phyloP scores from a whole-genome alignment of 2,797 vertebrate genomes.

The Sebastes diploproa region DNA sequence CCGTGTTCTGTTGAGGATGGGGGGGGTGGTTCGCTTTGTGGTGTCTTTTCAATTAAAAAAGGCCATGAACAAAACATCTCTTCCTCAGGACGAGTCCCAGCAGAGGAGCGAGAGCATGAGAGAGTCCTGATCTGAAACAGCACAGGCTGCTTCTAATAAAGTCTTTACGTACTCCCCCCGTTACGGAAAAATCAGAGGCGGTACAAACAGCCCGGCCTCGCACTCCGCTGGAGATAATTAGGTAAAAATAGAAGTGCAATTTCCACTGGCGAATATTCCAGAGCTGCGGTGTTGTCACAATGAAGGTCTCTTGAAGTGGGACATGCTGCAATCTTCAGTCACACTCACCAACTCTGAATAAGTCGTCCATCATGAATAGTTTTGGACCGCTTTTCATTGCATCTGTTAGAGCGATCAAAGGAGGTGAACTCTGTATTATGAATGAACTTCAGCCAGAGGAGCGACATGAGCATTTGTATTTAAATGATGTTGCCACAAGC shows the following conservation, averaged over 20 bases:
- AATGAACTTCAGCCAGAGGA: conserved; percentile 7
- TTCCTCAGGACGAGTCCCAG: conserved; percentile 20
- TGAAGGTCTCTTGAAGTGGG: conserved; percentile 26
- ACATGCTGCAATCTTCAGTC: conserved; percentile 5
- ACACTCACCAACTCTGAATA: neutral
- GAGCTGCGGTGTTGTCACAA: conserved; percentile 10
- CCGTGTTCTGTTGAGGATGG: conserved; percentile 14
- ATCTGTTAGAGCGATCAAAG: neutral
- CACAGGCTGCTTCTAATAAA: conserved; percentile 61
- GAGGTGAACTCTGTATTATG: neutral
- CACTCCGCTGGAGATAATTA: conserved; percentile 53
- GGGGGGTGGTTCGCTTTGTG: conserved; percentile 25
- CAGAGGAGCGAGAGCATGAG: conserved; percentile 39
- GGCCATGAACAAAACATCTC: conserved; percentile 38
- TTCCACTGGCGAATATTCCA: conserved; percentile 51
- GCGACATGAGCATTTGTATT: neutral
- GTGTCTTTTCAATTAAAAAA: conserved; percentile 59
- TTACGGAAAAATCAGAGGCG: conserved; percentile 27
- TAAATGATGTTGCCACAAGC: neutral
- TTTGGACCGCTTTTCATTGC: neutral
- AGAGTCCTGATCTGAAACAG: conserved; percentile 29
- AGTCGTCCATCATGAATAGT: neutral
- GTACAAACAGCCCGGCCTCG: conserved; percentile 37
- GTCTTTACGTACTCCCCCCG: neutral
- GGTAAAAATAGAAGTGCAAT: conserved; percentile 63